Conservation (phyloP, 92 coral and sea anemone species). For the Porites cylindrica region DNA sequence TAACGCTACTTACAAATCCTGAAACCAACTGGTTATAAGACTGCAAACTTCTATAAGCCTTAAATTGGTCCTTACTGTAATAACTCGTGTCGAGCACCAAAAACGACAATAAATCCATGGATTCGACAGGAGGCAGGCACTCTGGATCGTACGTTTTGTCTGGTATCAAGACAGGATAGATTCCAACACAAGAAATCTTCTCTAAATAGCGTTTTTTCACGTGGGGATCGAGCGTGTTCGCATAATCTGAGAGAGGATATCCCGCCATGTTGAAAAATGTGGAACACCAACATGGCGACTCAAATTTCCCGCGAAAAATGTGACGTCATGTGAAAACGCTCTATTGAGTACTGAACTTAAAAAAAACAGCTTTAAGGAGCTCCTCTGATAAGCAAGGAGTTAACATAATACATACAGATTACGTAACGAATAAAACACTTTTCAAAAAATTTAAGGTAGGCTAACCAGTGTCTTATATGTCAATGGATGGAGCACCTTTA, state of each 20-base stretch:
- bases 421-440: too few relatives aligned
- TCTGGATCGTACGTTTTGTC: conserved; percentile 46
- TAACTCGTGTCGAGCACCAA: conserved; percentile 62
- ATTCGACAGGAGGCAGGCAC: conserved; percentile 58
- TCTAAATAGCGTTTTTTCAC: conserved; percentile 44
- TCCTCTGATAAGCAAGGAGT: too few relatives aligned
- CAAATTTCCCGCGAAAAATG: conserved; percentile 10
- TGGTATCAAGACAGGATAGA: conserved; percentile 31
- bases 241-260: conserved; percentile 34
- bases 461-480: too few relatives aligned
- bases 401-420: too few relatives aligned
- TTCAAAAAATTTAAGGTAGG: too few relatives aligned
- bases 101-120: conserved; percentile 46
- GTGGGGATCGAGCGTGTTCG: conserved; percentile 31
- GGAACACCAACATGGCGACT: conserved; percentile 71
- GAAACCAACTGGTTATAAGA: conserved; percentile 64
- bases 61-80: conserved; percentile 68
- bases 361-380: too few relatives aligned
- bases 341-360: too few relatives aligned
- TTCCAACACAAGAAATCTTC: conserved; percentile 50
- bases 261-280: conserved; percentile 1
- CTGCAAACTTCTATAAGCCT: conserved; percentile 57
- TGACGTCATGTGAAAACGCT: conserved; percentile 58
- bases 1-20: conserved; percentile 57
- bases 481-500: too few relatives aligned